These are phyloP conservation scores for Phasia obesa DNA, from an alignment of 2,888 invertebrate genomes.

Conservation along the genomic window DNA sequence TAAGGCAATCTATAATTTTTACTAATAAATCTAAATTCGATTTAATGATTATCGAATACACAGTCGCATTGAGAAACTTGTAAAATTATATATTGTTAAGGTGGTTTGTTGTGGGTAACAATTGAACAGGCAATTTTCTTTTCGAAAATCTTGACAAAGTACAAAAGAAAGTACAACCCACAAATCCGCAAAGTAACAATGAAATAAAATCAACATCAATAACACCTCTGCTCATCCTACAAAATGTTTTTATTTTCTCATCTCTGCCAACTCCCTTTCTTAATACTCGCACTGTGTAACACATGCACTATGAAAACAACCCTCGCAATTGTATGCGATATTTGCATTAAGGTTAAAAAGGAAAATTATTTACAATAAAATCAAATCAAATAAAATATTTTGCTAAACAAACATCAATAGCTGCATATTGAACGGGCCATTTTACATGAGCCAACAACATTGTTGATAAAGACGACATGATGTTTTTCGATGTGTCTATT, in stretches of 20 bases:
- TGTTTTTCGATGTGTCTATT: conserved; percentile 28
- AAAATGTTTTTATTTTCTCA: no score
- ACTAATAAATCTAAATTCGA: conserved; percentile 72
- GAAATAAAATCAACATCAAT: conserved; percentile 75
- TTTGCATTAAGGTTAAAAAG: conserved; percentile 35
- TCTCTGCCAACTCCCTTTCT: conserved; percentile 4
- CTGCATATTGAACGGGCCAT: conserved; percentile 60
- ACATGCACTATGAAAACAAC: conserved; percentile 52
- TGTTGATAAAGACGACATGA: conserved; percentile 48
- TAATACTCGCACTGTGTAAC: background rate
- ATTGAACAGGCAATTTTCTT: conserved; percentile 61
- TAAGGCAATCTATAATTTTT: conserved; percentile 64
- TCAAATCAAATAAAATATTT: conserved; percentile 45
- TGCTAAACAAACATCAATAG: conserved; percentile 67
- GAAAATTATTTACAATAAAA: conserved; percentile 45
- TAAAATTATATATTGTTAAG: conserved; percentile 65
- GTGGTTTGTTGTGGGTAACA: conserved; percentile 73
- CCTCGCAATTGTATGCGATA: conserved; percentile 41
- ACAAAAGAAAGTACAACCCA: conserved; percentile 74
- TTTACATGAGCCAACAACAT: conserved; percentile 40
- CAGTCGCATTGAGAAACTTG: background rate
- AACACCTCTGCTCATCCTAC: conserved; percentile 46
- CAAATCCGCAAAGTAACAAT: conserved; percentile 75
- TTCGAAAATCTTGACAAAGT: conserved; percentile 11
- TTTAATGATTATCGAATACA: conserved; percentile 72